Base-by-base conservation (phyloP, 2,888 invertebrate species). In the Ormia ochracea region DNA sequence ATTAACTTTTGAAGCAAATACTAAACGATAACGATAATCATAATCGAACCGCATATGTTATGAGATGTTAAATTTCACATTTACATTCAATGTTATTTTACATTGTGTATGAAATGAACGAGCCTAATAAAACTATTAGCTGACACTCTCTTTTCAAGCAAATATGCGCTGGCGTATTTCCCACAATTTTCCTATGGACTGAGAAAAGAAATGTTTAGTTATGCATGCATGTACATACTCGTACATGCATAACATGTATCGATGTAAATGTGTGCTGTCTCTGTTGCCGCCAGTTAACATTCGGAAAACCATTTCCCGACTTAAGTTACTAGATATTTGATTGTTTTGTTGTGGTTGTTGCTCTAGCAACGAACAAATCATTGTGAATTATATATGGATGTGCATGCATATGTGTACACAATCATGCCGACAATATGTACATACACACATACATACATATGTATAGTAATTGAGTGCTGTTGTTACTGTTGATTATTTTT, bases 111-210 rank as follows among this genome's bases (percentile, higher is more conserved):
- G 19, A 14, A 10, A 19, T 1, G 21, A 1, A 19, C 12, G 1
- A 58, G 12, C 12, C 38, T 66, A 26, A 41, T 50, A 21, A 31
- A 7, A 3, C 14, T 41, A 38, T 38, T 48, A 48, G 74, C 26
- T 45, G 38, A 19, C 12, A 45, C 7, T 61, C 14, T 54, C 10
- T 28, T 4, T 54, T 10, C 33, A 36, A 10, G 23, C 41, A 58
- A 54, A 33, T 75, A 72, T 66, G 79, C 79, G 75, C 79, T 75
- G 75, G 79, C 79, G 75, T 61, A 54, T 75, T 52, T 12, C n/a
- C 23, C 45, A 36, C 26, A 52, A 65, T 72, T 43, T 56, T 58
- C 31, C 72, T 69, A 74, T 79, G 69, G 78, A 74, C 36, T 58
- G 69, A 59, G 58, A 56, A 50, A 69, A 63, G 68, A 74, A 68